phyloP scores from a whole-genome alignment of 2,113 vertebrate genomes.

The Neodon shergylaensis region DNA sequence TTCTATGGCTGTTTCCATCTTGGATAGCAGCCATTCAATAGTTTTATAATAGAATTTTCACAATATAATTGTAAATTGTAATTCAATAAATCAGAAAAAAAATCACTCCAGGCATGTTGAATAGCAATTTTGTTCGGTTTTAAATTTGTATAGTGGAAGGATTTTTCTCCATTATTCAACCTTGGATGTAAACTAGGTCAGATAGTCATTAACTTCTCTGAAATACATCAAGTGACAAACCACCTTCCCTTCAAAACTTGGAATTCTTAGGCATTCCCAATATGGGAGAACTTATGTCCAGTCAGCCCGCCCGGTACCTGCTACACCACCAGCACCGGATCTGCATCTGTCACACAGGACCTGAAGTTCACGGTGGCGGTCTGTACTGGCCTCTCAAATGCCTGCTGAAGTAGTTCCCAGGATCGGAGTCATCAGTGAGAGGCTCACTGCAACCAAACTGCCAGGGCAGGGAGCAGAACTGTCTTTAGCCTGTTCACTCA shows the following conservation, averaged over 20 bases:
- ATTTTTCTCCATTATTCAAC: not conserved
- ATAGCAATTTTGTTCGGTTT: conserved; percentile 5
- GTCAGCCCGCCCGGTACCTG: not conserved
- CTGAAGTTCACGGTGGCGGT: not conserved
- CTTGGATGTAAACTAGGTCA: not conserved
- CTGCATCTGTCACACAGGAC: not conserved
- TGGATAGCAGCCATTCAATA: conserved; percentile 30
- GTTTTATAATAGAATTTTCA: conserved; percentile 4
- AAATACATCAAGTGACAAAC: not conserved
- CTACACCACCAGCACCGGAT: not conserved
- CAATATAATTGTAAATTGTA: conserved; percentile 19
- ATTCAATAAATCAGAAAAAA: conserved; percentile 44
- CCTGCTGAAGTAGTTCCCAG: not conserved
- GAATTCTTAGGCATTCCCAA: not conserved
- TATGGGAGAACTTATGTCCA: not conserved
- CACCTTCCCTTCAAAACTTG: not conserved
- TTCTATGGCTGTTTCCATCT: not conserved
- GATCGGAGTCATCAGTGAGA: not conserved
- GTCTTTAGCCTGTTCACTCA: not conserved
- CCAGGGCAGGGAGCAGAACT: not conserved
- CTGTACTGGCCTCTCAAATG: not conserved
- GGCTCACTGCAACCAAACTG: not conserved
- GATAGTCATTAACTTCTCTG: not conserved
- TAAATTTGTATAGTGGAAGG: conserved; percentile 15
- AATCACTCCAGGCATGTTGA: not conserved